phyloP scores from a whole-genome alignment of 2,113 vertebrate species.

The Phoenicopterus ruber region DNA sequence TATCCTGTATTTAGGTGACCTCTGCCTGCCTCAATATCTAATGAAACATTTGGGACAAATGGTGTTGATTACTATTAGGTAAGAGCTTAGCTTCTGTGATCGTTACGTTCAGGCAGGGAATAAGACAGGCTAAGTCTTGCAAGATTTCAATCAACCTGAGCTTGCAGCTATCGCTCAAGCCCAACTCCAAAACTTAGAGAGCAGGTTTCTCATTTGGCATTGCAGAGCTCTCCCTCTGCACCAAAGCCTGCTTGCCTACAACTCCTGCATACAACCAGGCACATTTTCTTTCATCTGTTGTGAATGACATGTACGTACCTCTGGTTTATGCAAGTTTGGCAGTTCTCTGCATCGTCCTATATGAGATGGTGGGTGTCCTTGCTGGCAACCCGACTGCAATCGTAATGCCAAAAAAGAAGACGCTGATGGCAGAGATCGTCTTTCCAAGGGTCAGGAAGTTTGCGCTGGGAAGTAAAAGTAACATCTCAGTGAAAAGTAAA shows the following conservation, averaged over 20 bases:
- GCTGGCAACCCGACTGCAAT: background rate
- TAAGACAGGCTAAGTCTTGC: background rate
- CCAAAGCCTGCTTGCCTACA: background rate
- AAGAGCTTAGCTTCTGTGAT: background rate
- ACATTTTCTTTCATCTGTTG: background rate
- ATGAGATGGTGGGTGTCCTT: background rate
- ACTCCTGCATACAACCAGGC: background rate
- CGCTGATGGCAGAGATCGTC: background rate
- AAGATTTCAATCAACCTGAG: background rate
- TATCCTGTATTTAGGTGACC: background rate
- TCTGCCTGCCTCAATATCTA: background rate
- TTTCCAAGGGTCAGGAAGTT: background rate
- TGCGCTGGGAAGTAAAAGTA: background rate
- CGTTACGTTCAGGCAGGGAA: background rate
- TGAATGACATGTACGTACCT: background rate
- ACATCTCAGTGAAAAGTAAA: background rate
- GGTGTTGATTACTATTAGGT: background rate
- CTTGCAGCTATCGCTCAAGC: background rate
- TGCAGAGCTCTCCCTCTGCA: background rate
- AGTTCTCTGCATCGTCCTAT: background rate
- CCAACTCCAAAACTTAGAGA: background rate
- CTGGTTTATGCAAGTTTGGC: background rate
- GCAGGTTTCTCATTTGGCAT: background rate
- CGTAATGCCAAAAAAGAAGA: background rate
- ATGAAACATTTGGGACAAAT: background rate